Evolutionary conservation across 2,888 invertebrate species (phyloP), one percentile per base, ranked within the genome.

Genomic region (Alloscopus bannaensis): DNA sequence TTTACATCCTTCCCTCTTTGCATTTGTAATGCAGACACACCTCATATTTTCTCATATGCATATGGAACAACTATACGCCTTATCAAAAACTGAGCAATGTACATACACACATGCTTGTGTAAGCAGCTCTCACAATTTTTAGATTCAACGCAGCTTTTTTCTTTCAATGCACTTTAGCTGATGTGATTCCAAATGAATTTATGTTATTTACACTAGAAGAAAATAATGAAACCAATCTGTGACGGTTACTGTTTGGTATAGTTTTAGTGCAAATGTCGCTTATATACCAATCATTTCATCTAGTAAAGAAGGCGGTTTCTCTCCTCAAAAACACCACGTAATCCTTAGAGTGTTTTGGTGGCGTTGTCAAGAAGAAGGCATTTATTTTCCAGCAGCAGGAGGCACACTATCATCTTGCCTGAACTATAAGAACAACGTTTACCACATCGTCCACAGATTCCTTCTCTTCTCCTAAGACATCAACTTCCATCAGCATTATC

Each of bases 151-250:
- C n/a, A n/a, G n/a, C n/a, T n/a, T n/a, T n/a, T n/a, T n/a, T n/a
- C n/a, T 36, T 40, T n/a, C 47, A 18, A 50, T 66, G 66, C 78
- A 78, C 78, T 78, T 78, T 59, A 59, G 45, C 24, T 78, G 70
- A 78, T 78, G 59, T 50, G 70, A 71, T 70, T 71, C 65, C 59
- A 71, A 36, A 78, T 78, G 70, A 78, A 71, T 64, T 71, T 78
- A 78, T 71, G 31, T 29, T 66, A 55, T 28, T 55, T 31, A 8
- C 50, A 22, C 20, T 50, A 11, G 36, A 59, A 3, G n/a, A n/a
- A 31, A 36, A 29, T 6, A 18, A 57, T 24, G 29, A 28, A 28
- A 24, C 13, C n/a, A 28, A 28, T 26, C 36, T 36, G 59, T 59
- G 11, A 47, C 18, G 18, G 11, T 47, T 47, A 47, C 47, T 4